Evolutionary conservation across 2,888 invertebrate genomes (phyloP).

Genomic region (Galerucella calmariensis): DNA sequence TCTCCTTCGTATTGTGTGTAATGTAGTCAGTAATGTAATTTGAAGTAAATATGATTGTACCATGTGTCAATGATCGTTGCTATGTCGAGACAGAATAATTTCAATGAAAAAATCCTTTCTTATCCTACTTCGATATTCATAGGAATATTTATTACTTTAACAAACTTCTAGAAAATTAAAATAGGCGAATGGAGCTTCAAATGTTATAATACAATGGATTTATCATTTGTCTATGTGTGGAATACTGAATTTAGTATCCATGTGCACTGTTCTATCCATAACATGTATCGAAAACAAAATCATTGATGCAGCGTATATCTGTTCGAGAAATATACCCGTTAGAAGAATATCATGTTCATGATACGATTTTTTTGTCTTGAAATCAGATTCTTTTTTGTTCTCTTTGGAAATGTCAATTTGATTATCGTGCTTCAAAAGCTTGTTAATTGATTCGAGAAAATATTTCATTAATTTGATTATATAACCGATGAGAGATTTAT

Average conservation of each 20-base stretch:
- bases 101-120: too few relatives aligned
- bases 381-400: slow-evolving; percentile 3
- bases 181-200: too few relatives aligned
- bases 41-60: too few relatives aligned
- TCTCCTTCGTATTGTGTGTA: too few relatives aligned
- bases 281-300: slow-evolving; percentile 1
- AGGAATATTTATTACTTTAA: too few relatives aligned
- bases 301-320: neutral
- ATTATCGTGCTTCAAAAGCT: slow-evolving; percentile 25
- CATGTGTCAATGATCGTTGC: too few relatives aligned
- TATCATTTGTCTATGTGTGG: neutral
- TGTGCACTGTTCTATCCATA: neutral
- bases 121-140: too few relatives aligned
- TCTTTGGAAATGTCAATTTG: slow-evolving; percentile 1
- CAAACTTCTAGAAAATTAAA: too few relatives aligned
- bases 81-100: too few relatives aligned
- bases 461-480: slow-evolving; percentile 42
- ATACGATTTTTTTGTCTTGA: slow-evolving; percentile 4
- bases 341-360: slow-evolving; percentile 5
- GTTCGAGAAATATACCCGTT: slow-evolving; percentile 4
- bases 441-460: slow-evolving; percentile 34
- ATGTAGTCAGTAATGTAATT: too few relatives aligned
- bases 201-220: too few relatives aligned
- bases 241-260: neutral
- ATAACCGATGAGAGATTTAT: slow-evolving; percentile 29